Conservation (phyloP, 2,113 vertebrate genomes). For the Psilopogon haemacephalus region DNA sequence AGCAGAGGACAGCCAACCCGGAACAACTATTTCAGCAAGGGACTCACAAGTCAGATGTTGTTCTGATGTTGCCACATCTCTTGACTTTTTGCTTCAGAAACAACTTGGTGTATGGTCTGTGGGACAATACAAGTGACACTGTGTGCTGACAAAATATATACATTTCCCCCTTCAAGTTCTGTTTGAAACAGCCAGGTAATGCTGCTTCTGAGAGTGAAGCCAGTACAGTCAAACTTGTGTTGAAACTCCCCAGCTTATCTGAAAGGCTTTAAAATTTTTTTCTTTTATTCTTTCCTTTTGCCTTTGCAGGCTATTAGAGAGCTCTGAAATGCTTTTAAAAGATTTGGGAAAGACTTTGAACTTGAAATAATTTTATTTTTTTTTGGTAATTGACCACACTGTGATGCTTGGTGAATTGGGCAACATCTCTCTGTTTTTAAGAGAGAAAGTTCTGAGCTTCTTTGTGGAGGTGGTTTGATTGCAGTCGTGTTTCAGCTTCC, state of each 20-base stretch:
- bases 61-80: neutral
- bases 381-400: neutral
- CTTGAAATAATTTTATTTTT: neutral
- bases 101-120: neutral
- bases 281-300: neutral
- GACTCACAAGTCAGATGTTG: neutral
- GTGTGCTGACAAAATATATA: neutral
- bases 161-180: neutral
- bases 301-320: neutral
- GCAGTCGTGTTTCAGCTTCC: neutral
- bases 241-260: neutral
- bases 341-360: neutral
- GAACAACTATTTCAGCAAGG: neutral
- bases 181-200: neutral
- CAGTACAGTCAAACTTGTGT: neutral
- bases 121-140: neutral
- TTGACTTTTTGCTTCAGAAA: neutral
- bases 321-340: conserved; percentile 1
- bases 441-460: neutral
- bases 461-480: neutral
- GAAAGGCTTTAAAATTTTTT: neutral
- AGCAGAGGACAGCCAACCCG: neutral
- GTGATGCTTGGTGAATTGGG: neutral
- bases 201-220: neutral
- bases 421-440: neutral